A percentile compares a stretch with the other conserved stretches of the same genome.
These are phyloP conservation scores for Autographa pulchrina DNA, from an alignment of 2,888 invertebrate genomes.

Conservation along the genomic window DNA sequence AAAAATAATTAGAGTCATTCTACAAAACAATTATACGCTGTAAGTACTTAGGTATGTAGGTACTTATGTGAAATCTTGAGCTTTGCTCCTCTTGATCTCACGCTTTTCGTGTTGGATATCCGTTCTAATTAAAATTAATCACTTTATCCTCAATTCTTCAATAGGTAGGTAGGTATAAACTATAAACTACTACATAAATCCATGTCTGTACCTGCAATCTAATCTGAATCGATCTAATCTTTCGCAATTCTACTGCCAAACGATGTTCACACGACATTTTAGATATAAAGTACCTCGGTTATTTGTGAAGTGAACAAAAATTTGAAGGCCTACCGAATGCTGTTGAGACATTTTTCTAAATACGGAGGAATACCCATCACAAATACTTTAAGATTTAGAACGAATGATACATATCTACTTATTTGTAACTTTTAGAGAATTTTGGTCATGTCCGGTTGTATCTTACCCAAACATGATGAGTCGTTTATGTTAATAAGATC, in stretches of 20 bases:
- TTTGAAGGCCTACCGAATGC: slow-evolving; percentile 19
- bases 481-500: neutral
- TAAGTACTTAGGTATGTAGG: too few species aligned
- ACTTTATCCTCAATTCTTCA: neutral
- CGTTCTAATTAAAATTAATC: neutral
- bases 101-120: neutral
- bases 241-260: slow-evolving; percentile 18
- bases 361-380: slow-evolving; percentile 3
- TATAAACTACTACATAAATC: slow-evolving; percentile 18
- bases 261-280: slow-evolving; percentile 32
- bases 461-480: neutral
- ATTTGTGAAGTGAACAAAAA: slow-evolving; percentile 29
- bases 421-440: slow-evolving; percentile 11
- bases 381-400: slow-evolving; percentile 3
- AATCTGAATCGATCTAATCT: slow-evolving; percentile 40
- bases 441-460: slow-evolving; percentile 21
- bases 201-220: slow-evolving; percentile 27
- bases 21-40: too few species aligned
- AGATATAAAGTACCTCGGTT: slow-evolving; percentile 5
- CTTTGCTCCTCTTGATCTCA: neutral
- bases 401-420: neutral
- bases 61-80: too few species aligned
- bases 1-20: too few species aligned
- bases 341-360: slow-evolving; percentile 11
- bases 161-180: neutral